Percentiles rank a stretch among this genome's conserved stretches.
Evolutionary conservation across 2,888 invertebrate species (phyloP).

Genomic region (Nesidiocoris tenuis): DNA sequence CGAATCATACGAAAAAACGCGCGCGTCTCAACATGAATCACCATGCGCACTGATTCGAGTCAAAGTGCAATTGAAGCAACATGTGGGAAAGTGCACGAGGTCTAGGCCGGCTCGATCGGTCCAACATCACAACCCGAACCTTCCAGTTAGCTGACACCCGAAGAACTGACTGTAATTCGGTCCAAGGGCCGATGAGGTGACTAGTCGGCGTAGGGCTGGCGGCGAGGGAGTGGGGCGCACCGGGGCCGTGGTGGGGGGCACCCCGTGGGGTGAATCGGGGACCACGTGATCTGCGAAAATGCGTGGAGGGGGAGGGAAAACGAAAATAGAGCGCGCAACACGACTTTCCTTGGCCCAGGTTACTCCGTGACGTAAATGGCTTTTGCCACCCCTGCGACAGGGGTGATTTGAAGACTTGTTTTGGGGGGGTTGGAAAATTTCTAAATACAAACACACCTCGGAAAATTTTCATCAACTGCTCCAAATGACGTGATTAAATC

Average conservation of each 20-base stretch:
- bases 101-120: background rate
- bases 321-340: no score
- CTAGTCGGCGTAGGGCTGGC: background rate
- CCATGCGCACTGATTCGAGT: background rate
- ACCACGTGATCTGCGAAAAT: no score
- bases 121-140: background rate
- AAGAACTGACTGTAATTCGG: constrained; percentile 5
- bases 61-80: background rate
- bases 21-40: background rate
- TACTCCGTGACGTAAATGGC: no score
- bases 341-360: no score
- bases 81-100: background rate
- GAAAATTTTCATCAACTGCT: no score
- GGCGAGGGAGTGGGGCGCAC: background rate
- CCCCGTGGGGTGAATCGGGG: background rate
- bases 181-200: background rate
- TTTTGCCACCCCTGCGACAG: no score
- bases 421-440: no score
- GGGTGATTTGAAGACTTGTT: no score
- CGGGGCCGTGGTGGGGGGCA: background rate
- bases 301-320: no score
- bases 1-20: background rate
- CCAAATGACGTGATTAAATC: no score
- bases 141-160: background rate
- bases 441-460: no score